Evolutionary conservation across 2,113 vertebrate species (phyloP).

Genomic region (Esox niger): DNA sequence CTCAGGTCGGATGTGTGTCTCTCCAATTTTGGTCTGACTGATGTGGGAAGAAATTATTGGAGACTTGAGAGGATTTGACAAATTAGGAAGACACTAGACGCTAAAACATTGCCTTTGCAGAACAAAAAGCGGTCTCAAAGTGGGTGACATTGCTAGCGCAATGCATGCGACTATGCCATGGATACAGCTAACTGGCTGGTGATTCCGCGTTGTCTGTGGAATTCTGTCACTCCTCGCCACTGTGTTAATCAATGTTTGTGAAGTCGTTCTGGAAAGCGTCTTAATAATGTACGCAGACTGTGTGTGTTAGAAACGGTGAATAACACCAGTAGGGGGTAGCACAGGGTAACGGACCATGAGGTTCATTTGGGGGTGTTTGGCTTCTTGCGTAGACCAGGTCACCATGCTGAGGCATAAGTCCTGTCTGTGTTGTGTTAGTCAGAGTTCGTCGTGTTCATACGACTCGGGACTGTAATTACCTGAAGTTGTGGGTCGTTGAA

Average conservation of each 20-base stretch:
- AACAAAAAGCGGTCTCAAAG: too few relatives aligned
- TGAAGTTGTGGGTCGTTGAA: neutral
- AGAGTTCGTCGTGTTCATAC: neutral
- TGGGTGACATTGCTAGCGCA: too few relatives aligned
- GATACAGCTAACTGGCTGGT: too few relatives aligned
- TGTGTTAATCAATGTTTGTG: slow-evolving; percentile 3
- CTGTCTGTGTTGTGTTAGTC: neutral
- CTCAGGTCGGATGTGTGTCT: too few relatives aligned
- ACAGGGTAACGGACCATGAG: neutral
- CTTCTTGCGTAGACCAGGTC: neutral
- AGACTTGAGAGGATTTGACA: too few relatives aligned
- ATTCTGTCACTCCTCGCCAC: too few relatives aligned
- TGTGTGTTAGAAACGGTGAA: neutral
- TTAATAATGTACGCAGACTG: slow-evolving; percentile 4
- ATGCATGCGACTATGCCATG: too few relatives aligned
- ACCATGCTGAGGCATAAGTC: neutral
- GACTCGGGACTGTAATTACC: neutral
- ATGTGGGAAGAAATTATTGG: too few relatives aligned
- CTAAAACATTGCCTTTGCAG: too few relatives aligned
- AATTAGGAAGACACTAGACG: too few relatives aligned
- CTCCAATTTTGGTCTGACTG: too few relatives aligned
- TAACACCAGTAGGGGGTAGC: neutral
- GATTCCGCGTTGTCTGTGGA: too few relatives aligned
- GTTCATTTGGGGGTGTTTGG: neutral
- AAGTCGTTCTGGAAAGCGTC: neutral